phyloP scores from a whole-genome alignment of 2,113 vertebrate species.

The Microcebus lehilahytsara region DNA sequence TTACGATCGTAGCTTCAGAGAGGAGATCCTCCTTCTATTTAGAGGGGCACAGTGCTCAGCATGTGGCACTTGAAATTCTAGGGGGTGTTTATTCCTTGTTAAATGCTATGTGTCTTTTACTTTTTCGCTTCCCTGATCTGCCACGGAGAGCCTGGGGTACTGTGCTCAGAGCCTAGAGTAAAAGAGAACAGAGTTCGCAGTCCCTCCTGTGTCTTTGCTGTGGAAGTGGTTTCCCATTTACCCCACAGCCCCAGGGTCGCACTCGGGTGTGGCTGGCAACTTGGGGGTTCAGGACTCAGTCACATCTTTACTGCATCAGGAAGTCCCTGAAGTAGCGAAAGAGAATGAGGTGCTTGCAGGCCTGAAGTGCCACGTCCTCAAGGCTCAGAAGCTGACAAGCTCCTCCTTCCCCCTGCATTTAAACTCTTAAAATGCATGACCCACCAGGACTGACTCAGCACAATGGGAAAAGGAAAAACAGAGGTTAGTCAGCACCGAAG shows the following conservation, averaged over 20 bases:
- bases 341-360: not conserved
- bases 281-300: not conserved
- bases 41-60: not conserved
- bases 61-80: not conserved
- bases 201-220: not conserved
- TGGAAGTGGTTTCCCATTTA: not conserved
- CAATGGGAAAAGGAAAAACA: not conserved
- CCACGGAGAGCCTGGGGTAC: not conserved
- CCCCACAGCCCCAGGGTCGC: not conserved
- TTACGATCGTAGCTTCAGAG: no score
- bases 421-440: not conserved
- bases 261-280: no score
- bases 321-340: not conserved
- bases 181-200: not conserved
- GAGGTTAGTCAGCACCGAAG: not conserved
- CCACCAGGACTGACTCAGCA: not conserved
- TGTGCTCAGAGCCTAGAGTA: not conserved
- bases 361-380: not conserved
- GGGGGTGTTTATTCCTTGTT: not conserved
- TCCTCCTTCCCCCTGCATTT: not conserved
- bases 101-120: not conserved
- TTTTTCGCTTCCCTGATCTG: not conserved
- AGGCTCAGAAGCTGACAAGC: not conserved
- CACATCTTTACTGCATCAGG: not conserved
- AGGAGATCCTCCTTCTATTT: accelerated